These are phyloP conservation scores for Pseudomyrmex concolor DNA, from an alignment of 1,140 invertebrate species.

Conservation along the genomic window DNA sequence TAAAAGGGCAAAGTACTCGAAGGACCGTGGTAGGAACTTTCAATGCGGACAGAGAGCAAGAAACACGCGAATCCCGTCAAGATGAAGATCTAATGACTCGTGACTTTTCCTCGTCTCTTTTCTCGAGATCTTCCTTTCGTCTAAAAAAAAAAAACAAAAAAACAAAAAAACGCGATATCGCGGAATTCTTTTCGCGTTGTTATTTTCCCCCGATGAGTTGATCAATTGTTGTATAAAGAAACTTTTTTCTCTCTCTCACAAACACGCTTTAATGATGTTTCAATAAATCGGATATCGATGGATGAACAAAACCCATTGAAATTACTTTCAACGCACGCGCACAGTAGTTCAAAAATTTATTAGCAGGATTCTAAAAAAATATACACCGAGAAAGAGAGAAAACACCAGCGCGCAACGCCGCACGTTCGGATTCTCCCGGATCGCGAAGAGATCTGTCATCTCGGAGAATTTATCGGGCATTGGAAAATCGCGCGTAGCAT, in stretches of 20 bases:
- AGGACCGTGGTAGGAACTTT: conserved; percentile 20
- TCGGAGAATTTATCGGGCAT: not conserved
- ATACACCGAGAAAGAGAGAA: too few species aligned
- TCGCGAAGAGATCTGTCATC: conserved; percentile 11
- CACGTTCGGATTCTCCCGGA: conserved; percentile 2
- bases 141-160: too few species aligned
- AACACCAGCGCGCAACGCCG: too few species aligned
- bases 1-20: conserved; percentile 21
- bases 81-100: conserved; percentile 47
- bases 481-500: conserved; percentile 17
- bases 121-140: conserved; percentile 24
- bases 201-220: too few species aligned
- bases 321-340: too few species aligned
- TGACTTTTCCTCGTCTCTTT: conserved; percentile 32
- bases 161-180: conserved; percentile 7
- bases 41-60: conserved; percentile 19
- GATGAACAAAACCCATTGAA: too few species aligned
- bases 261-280: not conserved
- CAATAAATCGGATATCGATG: too few species aligned
- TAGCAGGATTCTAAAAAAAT: too few species aligned
- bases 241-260: not conserved
- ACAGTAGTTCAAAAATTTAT: too few species aligned
- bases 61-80: conserved; percentile 34
- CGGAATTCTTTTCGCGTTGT: not conserved
- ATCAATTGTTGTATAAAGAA: conserved; percentile 5